Evolutionary conservation across 2,888 invertebrate species (phyloP).

Genomic region (Orgyia antiqua): DNA sequence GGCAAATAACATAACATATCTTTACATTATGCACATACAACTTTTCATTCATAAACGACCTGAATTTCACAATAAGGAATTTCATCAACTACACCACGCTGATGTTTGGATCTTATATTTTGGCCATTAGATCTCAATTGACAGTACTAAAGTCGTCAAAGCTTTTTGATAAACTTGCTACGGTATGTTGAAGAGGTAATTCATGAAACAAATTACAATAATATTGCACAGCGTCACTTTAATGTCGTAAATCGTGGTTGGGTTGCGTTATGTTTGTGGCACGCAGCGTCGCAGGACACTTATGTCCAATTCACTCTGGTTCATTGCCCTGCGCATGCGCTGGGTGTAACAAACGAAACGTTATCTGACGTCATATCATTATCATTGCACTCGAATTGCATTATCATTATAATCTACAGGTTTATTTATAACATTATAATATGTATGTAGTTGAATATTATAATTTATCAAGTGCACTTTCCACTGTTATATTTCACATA

Average conservation of each 20-base stretch:
- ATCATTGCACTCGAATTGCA: slow-evolving; percentile 60
- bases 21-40: too few species aligned
- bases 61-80: too few species aligned
- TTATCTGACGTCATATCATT: slow-evolving; percentile 62
- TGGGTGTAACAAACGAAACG: slow-evolving; percentile 53
- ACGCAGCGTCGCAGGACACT: slow-evolving; percentile 57
- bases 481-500: too few species aligned
- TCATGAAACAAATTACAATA: slow-evolving; percentile 36
- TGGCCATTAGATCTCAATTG: too few species aligned
- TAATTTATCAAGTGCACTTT: too few species aligned
- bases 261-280: slow-evolving; percentile 49
- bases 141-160: too few species aligned
- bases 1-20: too few species aligned
- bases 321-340: slow-evolving; percentile 57
- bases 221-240: slow-evolving; percentile 37
- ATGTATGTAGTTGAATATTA: neutral
- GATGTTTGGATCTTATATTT: too few species aligned
- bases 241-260: slow-evolving; percentile 53
- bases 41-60: too few species aligned
- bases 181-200: slow-evolving; percentile 27
- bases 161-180: too few species aligned
- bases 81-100: too few species aligned
- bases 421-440: neutral
- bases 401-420: neutral
- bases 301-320: slow-evolving; percentile 69